Percentiles rank a stretch among this genome's conserved stretches.
Conservation (phyloP, 2,113 vertebrate species). For the Hydropotes inermis region DNA sequence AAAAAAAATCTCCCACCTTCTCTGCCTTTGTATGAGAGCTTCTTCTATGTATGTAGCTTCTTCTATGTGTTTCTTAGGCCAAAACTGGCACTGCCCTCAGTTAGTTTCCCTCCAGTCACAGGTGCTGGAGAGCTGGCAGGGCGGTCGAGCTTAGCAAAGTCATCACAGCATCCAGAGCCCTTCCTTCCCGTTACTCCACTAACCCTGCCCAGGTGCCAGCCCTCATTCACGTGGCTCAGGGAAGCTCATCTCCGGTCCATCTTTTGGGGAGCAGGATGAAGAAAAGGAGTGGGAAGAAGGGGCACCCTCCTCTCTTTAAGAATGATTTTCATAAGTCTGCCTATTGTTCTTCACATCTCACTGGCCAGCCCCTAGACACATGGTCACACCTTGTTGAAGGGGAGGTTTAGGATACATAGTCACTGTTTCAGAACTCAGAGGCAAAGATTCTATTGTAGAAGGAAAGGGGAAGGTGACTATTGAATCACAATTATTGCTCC, state of each 20-base stretch:
- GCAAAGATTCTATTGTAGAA: not conserved
- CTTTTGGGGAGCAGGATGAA: not conserved
- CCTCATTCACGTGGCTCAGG: not conserved
- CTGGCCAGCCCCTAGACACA: not conserved
- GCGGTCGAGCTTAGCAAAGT: not conserved
- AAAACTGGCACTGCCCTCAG: not conserved
- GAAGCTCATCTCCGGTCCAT: not conserved
- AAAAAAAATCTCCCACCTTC: not conserved
- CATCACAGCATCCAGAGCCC: not conserved
- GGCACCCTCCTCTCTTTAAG: not conserved
- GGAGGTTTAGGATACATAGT: not conserved
- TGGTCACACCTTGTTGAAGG: not conserved
- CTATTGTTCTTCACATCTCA: not conserved
- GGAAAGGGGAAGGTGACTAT: not conserved
- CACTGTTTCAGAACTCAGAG: not conserved
- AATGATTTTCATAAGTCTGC: not conserved
- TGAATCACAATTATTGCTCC: not conserved
- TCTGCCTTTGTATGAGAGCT: not conserved
- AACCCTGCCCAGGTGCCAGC: not conserved
- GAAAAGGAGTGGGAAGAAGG: not conserved
- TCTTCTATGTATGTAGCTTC: not conserved
- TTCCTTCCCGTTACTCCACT: not conserved
- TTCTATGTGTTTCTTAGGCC: not conserved
- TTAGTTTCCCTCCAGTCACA: not conserved
- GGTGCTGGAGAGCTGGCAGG: not conserved